Base-by-base conservation (phyloP, 2,113 vertebrate genomes). In the Motacilla alba region DNA sequence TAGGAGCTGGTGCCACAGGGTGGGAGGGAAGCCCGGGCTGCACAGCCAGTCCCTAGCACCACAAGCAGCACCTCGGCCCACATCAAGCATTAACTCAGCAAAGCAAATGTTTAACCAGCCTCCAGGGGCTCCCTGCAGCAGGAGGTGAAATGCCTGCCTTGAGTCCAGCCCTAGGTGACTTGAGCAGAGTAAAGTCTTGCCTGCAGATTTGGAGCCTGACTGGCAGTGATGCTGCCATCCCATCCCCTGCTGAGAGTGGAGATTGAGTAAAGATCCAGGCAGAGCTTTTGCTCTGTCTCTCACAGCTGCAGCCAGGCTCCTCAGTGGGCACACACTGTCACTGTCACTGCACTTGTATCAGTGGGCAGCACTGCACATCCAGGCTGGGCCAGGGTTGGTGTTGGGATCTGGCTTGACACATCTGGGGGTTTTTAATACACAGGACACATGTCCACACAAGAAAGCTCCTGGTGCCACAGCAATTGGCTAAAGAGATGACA, bases 81-180 rank as follows among this genome's bases (percentile, higher is more conserved):
- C 3, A 4, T 17, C 64, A 73, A 77, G 17, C 66, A 93, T 91
- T 87, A 95, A 94, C 64, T 15, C 67, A 73, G 59, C 7, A 3
- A 23, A 66, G 63, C 18, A 90, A 94, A 93, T 80, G 26, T 92
- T 95, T 90, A 90, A 93, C 90, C 50, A 82, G 55, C 44, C 72
- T 59, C 22, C 33, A 41, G 58, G 77, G 56, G 30, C 27, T 33
- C 68, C 50, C 58, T 47, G 63, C 68, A 74, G 59, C 8, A 2
- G 35, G 63, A 86, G 35, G 19, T 77, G 56, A 83, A 83, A 83
- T 0, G 0, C 10, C 52, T 81, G 55, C 41, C 53, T 84, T 52
- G 7, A 68, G 62, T 31, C 63, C 53, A 87, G 87, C n/a, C 47
- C 28, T 1, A 2, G 11, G 35, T 59, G 64, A 67, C 64, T 87